Evolutionary conservation across 2,797 vertebrate species (phyloP).

Genomic region (Melanogrammus aeglefinus): DNA sequence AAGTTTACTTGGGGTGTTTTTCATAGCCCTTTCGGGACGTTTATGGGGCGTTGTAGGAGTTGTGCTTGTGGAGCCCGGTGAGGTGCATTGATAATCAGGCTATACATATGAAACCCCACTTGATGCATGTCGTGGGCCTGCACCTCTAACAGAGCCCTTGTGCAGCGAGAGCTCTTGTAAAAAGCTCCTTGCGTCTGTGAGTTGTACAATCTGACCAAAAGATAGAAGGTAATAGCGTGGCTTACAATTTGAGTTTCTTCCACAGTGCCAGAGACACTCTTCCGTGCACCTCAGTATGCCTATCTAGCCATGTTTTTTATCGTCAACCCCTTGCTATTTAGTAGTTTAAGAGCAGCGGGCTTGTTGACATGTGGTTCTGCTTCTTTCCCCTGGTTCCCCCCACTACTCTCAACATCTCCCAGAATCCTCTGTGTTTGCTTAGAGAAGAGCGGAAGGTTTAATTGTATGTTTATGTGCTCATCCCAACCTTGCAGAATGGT

Average conservation of each 20-base stretch:
- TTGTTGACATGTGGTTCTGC: slow-evolving; percentile 48
- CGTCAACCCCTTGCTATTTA: slow-evolving; percentile 18
- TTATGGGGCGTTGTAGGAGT: neutral
- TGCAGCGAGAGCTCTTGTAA: neutral
- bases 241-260: neutral
- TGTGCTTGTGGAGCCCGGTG: neutral
- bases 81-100: neutral
- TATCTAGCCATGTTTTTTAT: slow-evolving; percentile 28
- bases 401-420: slow-evolving; percentile 40
- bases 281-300: neutral
- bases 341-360: slow-evolving; percentile 25
- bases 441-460: slow-evolving; percentile 37
- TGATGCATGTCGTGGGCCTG: neutral
- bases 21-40: neutral
- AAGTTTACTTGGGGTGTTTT: no score
- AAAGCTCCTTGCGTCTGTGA: neutral
- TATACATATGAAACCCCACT: neutral
- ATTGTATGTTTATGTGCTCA: slow-evolving; percentile 39
- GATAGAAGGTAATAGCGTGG: neutral
- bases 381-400: slow-evolving; percentile 19
- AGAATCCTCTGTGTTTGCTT: slow-evolving; percentile 48
- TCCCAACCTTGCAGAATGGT: slow-evolving; percentile 6
- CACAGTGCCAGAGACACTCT: neutral
- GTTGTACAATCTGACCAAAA: neutral
- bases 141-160: neutral